phyloP scores from a whole-genome alignment of 2,797 vertebrate genomes.

The Benthosema pterotum region DNA sequence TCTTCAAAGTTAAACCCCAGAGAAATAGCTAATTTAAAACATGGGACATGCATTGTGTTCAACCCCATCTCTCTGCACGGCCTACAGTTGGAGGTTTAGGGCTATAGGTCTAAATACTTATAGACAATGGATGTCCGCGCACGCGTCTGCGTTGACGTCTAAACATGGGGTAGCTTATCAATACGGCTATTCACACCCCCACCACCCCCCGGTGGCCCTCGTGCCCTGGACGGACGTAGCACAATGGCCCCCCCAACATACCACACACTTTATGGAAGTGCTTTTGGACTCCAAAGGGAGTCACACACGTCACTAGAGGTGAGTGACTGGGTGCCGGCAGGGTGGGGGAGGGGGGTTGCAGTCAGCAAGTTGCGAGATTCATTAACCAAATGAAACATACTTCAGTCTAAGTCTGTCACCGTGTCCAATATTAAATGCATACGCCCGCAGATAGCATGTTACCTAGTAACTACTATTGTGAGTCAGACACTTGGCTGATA shows the following conservation, averaged over 20 bases:
- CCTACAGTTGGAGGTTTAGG: background rate
- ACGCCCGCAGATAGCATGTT: background rate
- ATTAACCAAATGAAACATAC: slow-evolving; percentile 53
- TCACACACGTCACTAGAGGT: slow-evolving; percentile 5
- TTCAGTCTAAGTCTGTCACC: background rate
- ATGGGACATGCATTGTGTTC: background rate
- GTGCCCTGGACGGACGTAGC: background rate
- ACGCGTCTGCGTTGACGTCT: slow-evolving; percentile 1
- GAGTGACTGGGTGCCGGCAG: slow-evolving; percentile 12
- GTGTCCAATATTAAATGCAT: slow-evolving; percentile 12
- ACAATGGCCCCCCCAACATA: slow-evolving; percentile 26
- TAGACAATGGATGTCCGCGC: slow-evolving; percentile 24
- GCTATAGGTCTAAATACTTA: background rate
- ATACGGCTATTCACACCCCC: slow-evolving; percentile 16
- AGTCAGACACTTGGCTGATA: slow-evolving; percentile 34
- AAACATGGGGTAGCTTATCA: slow-evolving; percentile 9
- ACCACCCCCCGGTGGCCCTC: background rate
- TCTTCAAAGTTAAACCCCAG: slow-evolving; percentile 15
- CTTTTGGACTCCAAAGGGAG: slow-evolving; percentile 31
- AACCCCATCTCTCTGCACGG: background rate
- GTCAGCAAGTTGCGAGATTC: slow-evolving; percentile 41
- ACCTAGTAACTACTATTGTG: background rate
- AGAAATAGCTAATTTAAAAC: slow-evolving; percentile 5
- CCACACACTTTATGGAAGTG: slow-evolving; percentile 27
- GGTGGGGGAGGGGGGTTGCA: background rate